Conservation (phyloP, 2,888 invertebrate genomes). For the Disparrhopalites patrizii region DNA sequence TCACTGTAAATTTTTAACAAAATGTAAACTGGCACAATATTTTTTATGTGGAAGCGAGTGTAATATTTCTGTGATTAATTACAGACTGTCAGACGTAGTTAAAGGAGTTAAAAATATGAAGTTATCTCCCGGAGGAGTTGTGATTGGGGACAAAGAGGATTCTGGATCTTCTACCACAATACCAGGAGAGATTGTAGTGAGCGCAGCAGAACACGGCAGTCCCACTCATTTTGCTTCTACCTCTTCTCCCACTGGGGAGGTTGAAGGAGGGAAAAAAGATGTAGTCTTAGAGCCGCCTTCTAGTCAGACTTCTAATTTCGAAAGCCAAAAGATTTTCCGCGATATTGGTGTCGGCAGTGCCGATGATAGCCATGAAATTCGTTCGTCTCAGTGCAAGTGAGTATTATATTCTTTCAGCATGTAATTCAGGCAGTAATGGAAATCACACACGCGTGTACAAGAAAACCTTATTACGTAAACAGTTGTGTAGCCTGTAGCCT, state of each 20-base stretch:
- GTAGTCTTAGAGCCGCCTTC: constrained; percentile 34
- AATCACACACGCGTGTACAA: too few relatives aligned
- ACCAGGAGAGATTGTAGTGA: constrained; percentile 32
- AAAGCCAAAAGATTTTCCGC: constrained; percentile 45
- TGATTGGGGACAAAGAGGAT: constrained; percentile 38
- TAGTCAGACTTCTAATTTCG: constrained; percentile 43
- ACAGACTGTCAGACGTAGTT: constrained; percentile 71
- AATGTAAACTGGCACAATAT: background rate
- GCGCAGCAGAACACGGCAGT: constrained; percentile 37
- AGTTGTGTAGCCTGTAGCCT: too few relatives aligned
- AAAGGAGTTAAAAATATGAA: constrained; percentile 66
- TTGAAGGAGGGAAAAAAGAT: constrained; percentile 29
- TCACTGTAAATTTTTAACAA: background rate
- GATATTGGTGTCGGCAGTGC: constrained; percentile 49
- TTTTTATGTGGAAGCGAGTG: background rate
- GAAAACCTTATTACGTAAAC: too few relatives aligned
- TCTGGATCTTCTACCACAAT: constrained; percentile 2
- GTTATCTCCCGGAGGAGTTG: constrained; percentile 27
- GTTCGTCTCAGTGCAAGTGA: constrained; percentile 45
- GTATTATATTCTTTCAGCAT: background rate
- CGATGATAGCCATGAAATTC: constrained; percentile 47
- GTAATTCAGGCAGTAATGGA: background rate
- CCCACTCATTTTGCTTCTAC: constrained; percentile 42
- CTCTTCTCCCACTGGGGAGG: constrained; percentile 39
- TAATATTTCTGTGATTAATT: constrained; percentile 15